Evolutionary conservation across 2,797 vertebrate species (phyloP).

Genomic region (Coreius guichenoti): DNA sequence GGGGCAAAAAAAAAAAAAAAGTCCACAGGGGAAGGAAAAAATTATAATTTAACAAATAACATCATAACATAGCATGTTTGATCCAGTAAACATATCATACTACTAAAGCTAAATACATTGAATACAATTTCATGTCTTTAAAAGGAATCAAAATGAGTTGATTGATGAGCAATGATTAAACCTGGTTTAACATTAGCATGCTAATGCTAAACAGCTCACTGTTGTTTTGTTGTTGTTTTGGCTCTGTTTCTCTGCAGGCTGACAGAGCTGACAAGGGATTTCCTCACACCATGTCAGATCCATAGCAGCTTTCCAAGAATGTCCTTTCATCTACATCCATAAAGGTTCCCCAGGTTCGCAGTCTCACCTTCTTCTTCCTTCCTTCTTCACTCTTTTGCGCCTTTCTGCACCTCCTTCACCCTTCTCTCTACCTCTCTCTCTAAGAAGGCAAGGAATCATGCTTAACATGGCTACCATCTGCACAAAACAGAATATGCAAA

Average conservation of each 20-base stretch:
- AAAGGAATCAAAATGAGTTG: conserved; percentile 3
- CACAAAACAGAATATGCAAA: conserved; percentile 20
- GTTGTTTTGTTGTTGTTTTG: conserved; percentile 40
- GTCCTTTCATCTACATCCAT: conserved; percentile 26
- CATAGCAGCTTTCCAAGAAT: conserved; percentile 21
- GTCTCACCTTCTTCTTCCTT: background rate
- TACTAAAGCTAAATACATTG: background rate
- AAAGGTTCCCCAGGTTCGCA: conserved; percentile 13
- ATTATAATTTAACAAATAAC: background rate
- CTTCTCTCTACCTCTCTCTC: background rate
- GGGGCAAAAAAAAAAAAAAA: too few relatives aligned
- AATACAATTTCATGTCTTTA: background rate
- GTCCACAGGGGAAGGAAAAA: too few relatives aligned
- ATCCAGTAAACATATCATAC: background rate
- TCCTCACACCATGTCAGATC: conserved; percentile 14
- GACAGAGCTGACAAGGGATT: conserved; percentile 37
- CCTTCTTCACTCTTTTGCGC: background rate
- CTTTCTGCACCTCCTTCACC: background rate
- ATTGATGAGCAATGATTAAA: background rate
- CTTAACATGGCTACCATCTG: conserved; percentile 35
- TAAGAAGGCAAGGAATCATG: background rate
- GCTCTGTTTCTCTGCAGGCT: conserved; percentile 16
- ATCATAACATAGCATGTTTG: background rate
- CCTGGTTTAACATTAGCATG: conserved; percentile 16
- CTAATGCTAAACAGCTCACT: conserved; percentile 9